A percentile compares a stretch with the other conserved stretches of the same genome.
Conservation (phyloP, 2,888 invertebrate species). For the Limnephilus rhombicus region DNA sequence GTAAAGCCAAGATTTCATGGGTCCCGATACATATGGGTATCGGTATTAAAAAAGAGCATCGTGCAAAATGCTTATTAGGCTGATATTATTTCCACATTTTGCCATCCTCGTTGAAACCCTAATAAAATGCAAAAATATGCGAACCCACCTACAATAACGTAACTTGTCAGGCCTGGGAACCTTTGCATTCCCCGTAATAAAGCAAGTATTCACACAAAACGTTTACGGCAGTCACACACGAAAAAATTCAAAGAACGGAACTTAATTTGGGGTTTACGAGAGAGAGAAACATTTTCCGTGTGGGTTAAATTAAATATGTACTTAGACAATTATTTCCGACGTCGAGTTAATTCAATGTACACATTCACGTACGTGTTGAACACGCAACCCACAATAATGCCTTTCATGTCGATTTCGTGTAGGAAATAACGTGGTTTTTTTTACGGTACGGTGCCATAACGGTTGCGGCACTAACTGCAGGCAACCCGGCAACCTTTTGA, state of each 20-base stretch:
- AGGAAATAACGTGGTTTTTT: conserved; percentile 15
- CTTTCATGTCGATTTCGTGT: background rate
- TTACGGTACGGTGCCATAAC: background rate
- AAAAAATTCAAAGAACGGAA: background rate
- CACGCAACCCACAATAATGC: conserved; percentile 26
- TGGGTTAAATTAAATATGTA: conserved; percentile 12
- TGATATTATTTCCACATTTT: background rate
- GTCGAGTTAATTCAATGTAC: conserved; percentile 26
- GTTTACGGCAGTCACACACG: background rate
- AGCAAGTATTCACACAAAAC: background rate
- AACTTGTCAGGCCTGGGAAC: background rate
- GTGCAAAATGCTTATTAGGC: no score
- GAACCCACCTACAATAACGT: background rate
- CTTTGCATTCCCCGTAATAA: background rate
- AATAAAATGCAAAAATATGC: background rate
- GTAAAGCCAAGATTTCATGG: no score
- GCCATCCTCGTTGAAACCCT: background rate
- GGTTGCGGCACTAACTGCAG: background rate
- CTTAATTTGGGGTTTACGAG: conserved; percentile 6
- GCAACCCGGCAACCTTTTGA: background rate
- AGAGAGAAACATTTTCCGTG: conserved; percentile 30
- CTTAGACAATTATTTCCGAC: conserved; percentile 38
- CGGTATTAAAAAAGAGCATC: no score
- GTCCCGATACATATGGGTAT: no score
- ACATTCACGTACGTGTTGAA: conserved; percentile 12